Evolutionary conservation across 2,797 vertebrate species (phyloP).

Genomic region (Spondyliosoma cantharus): DNA sequence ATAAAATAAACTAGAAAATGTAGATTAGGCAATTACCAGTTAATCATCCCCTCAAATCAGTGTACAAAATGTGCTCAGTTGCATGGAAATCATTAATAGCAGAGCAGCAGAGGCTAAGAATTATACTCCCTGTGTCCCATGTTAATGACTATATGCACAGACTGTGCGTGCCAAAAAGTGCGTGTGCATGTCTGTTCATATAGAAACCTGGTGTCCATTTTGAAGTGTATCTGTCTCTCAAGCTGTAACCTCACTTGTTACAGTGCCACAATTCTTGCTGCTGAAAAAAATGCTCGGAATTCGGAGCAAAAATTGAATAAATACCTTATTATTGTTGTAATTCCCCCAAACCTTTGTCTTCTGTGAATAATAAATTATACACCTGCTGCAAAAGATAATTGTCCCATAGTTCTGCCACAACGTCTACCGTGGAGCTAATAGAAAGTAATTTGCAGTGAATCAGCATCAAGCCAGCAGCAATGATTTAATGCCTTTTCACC

Average conservation of each 20-base stretch:
- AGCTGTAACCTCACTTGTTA: neutral
- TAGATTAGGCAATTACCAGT: neutral
- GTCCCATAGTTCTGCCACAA: neutral
- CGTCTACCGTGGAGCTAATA: neutral
- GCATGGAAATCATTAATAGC: too few species aligned
- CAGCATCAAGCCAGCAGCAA: neutral
- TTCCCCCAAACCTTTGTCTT: neutral
- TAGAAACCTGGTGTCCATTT: neutral
- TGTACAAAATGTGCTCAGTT: too few species aligned
- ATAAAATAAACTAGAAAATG: neutral
- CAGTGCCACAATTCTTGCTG: neutral
- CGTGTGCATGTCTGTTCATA: too few species aligned
- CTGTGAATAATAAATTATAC: slow-evolving; percentile 1
- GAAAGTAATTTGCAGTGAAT: slow-evolving; percentile 3
- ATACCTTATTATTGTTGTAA: neutral
- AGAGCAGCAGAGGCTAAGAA: too few species aligned
- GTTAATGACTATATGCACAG: too few species aligned
- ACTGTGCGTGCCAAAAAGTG: too few species aligned
- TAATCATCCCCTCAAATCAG: too few species aligned
- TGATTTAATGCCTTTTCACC: neutral
- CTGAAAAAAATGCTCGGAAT: neutral
- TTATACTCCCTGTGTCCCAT: too few species aligned
- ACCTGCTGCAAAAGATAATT: neutral
- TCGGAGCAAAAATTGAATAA: neutral
- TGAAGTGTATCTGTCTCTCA: neutral